These are phyloP conservation scores for Synergus laeviventris DNA, from an alignment of 2,888 invertebrate species.

Conservation along the genomic window DNA sequence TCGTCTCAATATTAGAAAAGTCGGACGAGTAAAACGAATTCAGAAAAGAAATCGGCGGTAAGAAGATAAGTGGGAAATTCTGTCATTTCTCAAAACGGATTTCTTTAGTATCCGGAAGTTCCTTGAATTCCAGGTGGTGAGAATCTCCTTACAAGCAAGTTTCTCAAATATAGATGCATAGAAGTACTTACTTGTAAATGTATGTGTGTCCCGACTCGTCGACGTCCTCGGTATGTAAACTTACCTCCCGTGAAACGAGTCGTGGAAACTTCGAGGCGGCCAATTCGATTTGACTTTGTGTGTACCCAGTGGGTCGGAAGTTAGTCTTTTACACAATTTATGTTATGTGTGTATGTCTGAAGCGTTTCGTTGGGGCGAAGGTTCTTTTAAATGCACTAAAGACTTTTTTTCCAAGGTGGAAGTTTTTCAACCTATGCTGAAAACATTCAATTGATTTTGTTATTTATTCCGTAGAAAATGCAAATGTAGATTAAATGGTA, in stretches of 20 bases:
- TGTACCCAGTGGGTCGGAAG: conserved; percentile 51
- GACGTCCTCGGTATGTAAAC: conserved; percentile 47
- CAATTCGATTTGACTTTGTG: conserved; percentile 61
- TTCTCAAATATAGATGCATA: conserved; percentile 12
- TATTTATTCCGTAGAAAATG: conserved; percentile 3
- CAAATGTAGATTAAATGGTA: not conserved
- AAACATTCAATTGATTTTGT: not conserved
- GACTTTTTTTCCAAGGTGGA: not conserved
- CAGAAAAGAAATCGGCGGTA: conserved; percentile 59
- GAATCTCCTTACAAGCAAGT: conserved; percentile 19
- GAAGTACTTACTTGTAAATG: conserved; percentile 14
- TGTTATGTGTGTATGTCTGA: conserved; percentile 32
- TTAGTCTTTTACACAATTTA: conserved; percentile 40
- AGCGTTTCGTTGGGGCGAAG: conserved; percentile 23
- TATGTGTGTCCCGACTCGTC: conserved; percentile 16
- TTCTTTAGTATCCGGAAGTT: conserved; percentile 36
- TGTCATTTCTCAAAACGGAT: conserved; percentile 56
- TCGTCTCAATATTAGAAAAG: conserved; percentile 14
- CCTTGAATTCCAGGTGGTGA: conserved; percentile 35
- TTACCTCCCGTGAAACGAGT: conserved; percentile 59
- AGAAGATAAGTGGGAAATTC: conserved; percentile 61
- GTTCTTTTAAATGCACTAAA: conserved; percentile 29
- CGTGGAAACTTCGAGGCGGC: conserved; percentile 56
- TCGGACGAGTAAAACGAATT: conserved; percentile 54
- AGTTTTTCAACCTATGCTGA: not conserved